These are phyloP conservation scores for Steinernema khuongi DNA, from an alignment of 1,140 invertebrate species.

Conservation along the genomic window DNA sequence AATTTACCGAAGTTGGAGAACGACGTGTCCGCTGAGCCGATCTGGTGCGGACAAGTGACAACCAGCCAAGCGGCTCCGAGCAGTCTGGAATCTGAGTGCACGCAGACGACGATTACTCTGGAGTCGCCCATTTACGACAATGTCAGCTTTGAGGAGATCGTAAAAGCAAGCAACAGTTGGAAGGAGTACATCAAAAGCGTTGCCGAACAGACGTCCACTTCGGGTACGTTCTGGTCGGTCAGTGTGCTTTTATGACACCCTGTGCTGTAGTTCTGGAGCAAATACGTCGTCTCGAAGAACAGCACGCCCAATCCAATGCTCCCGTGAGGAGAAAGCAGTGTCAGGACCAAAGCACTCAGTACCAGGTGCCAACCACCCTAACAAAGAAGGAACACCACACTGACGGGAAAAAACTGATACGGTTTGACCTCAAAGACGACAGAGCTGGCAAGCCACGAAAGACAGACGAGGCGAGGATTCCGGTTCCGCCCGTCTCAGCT, in stretches of 20 bases:
- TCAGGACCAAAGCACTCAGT: neutral
- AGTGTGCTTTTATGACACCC: neutral
- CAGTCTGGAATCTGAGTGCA: neutral
- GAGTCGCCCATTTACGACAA: neutral
- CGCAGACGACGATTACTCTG: neutral
- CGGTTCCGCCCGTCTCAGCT: no score
- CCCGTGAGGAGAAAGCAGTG: neutral
- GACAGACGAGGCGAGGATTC: no score
- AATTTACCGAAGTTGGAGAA: neutral
- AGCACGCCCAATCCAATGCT: neutral
- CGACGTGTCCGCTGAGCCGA: neutral
- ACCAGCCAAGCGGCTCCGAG: neutral
- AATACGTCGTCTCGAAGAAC: neutral
- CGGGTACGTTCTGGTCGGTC: neutral
- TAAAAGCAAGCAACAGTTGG: constrained; percentile 1
- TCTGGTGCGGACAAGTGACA: neutral
- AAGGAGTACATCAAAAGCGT: neutral
- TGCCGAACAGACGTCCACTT: neutral
- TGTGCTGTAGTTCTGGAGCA: neutral
- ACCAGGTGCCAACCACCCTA: neutral
- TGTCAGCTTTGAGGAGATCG: neutral
- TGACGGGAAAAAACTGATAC: neutral
- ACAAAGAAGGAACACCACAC: neutral
- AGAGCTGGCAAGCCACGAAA: neutral
- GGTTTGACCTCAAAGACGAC: neutral